phyloP scores from a whole-genome alignment of 2,113 vertebrate genomes.

The Corynorhinus townsendii region DNA sequence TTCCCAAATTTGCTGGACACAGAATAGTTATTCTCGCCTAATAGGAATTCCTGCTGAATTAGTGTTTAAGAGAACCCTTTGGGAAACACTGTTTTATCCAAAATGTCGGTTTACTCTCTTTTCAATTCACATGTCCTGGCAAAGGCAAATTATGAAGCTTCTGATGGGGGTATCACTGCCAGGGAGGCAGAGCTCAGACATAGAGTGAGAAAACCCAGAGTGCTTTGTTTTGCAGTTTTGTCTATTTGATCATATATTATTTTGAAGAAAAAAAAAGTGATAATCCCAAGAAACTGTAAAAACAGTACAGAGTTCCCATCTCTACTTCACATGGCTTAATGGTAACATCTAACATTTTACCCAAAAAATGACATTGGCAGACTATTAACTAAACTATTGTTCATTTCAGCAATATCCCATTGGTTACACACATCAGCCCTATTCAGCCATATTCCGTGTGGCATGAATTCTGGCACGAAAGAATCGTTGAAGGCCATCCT shows the following conservation, averaged over 20 bases:
- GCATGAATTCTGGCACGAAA: neutral
- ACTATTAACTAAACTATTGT: neutral
- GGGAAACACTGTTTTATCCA: neutral
- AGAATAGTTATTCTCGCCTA: neutral
- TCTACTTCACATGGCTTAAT: neutral
- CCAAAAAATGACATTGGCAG: neutral
- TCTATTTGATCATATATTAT: neutral
- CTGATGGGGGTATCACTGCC: neutral
- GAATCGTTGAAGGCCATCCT: neutral
- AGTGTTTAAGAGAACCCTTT: neutral
- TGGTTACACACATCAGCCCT: neutral
- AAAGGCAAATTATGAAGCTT: neutral
- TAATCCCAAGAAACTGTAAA: neutral
- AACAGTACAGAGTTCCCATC: neutral
- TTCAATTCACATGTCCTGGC: neutral
- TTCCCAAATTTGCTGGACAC: neutral
- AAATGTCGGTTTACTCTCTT: neutral
- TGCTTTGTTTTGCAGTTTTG: neutral
- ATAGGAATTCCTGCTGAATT: neutral
- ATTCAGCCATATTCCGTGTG: neutral
- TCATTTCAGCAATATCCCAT: neutral
- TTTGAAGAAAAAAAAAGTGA: neutral
- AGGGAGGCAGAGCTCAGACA: rapidly evolving
- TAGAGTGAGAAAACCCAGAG: neutral
- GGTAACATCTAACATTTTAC: neutral